Base-by-base conservation (phyloP, 1,140 invertebrate genomes). In the Sinella curviseta region DNA sequence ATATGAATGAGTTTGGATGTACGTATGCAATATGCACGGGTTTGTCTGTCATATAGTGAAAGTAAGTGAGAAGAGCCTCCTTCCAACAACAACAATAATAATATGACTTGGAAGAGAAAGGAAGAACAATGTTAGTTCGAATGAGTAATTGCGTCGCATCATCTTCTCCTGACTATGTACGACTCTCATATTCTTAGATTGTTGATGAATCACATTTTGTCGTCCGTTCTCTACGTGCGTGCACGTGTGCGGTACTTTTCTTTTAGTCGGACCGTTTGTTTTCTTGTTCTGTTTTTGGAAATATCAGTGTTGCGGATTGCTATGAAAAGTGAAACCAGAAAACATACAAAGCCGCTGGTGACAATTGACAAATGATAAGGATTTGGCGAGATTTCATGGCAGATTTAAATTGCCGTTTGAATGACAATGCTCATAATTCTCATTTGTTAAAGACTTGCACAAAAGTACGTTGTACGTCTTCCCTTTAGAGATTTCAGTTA, bases 331-430 rank as follows among this genome's bases (percentile, higher is more conserved):
- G 4, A 48, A 4, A 48, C 57, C 14, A n/a, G 57, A 26, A n/a
- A 60, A 26, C 4, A 3, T n/a, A 60, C 24, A 70, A 70, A 70
- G 65, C 65, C 65, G 31, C 65, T 8, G 31, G 65, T 70, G 65
- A 70, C 65, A 70, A 70, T 70, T 70, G 65, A 70, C 65, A 70
- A 70, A 70, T 70, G 65, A n/a, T 31, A 70, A 70, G 65, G 65
- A 70, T 70, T 70, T 31, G 8, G 12, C 24, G 65, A 70, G 65
- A 70, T 70, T 70, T 70, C 65, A 70, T 70, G 65, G 28, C n/a
- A 70, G 28, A 70, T 70, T 70, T 70, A 70, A 70, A 70, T 70
- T 31, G 65, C 8, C 3, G 31, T 14, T 31, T 31, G 65, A 70
- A 33, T 70, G 65, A 70, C 26, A 70, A n/a, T 4, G 12, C 28